Percentiles rank a stretch among this genome's conserved stretches.
Evolutionary conservation across 1,140 invertebrate species (phyloP).

Genomic region (Parapsyche elsis): DNA sequence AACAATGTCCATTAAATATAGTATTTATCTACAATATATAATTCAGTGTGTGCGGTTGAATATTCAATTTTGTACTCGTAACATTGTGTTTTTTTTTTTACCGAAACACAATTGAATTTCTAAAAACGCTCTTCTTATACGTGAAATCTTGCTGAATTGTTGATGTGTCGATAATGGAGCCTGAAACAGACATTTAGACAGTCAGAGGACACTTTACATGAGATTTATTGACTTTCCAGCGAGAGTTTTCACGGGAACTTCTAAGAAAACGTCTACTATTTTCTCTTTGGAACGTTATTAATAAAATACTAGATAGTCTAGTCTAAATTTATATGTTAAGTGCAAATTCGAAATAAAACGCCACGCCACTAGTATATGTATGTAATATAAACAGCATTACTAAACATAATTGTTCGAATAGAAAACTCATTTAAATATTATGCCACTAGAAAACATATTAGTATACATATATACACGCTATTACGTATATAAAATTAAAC

Average conservation of each 20-base stretch:
- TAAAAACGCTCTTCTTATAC: slow-evolving; percentile 21
- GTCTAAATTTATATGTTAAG: not conserved
- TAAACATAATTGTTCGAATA: too few species aligned
- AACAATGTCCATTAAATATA: too few species aligned
- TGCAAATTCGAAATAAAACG: too few species aligned
- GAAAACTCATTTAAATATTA: too few species aligned
- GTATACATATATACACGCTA: too few species aligned
- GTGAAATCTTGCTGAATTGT: slow-evolving; percentile 41
- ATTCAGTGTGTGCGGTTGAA: too few species aligned
- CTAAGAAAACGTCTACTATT: not conserved
- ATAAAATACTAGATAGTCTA: not conserved
- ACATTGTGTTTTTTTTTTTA: not conserved
- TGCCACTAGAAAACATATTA: too few species aligned
- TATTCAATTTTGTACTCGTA: too few species aligned
- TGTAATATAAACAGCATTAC: too few species aligned
- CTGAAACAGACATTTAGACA: slow-evolving; percentile 44
- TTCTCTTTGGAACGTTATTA: slow-evolving; percentile 10
- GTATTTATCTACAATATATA: too few species aligned
- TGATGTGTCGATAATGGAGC: slow-evolving; percentile 46
- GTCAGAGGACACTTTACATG: slow-evolving; percentile 44
- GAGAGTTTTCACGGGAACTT: slow-evolving; percentile 1
- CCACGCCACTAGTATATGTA: not conserved
- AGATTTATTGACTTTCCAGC: slow-evolving; percentile 43
- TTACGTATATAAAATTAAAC: too few species aligned
- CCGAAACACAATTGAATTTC: not conserved